phyloP scores from a whole-genome alignment of 2,113 vertebrate genomes.

The Spheniscus mendiculus region DNA sequence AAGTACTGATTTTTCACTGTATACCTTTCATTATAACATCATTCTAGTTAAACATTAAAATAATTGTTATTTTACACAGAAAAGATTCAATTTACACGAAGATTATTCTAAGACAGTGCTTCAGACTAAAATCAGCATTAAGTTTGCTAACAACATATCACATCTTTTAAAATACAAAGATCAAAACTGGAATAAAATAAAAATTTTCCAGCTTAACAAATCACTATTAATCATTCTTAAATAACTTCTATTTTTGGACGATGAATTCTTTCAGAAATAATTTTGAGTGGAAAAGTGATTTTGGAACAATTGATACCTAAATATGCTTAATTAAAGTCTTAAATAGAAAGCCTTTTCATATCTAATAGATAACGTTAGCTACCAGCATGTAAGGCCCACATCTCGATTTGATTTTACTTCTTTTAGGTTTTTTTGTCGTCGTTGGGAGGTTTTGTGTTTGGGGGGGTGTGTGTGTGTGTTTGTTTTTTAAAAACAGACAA shows the following conservation, averaged over 20 bases:
- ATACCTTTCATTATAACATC: not conserved
- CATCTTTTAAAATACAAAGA: not conserved
- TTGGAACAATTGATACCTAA: not conserved
- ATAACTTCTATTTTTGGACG: not conserved
- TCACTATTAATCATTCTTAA: not conserved
- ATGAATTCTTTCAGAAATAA: not conserved
- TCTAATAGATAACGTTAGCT: not conserved
- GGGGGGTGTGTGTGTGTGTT: too few species aligned
- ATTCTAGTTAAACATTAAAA: not conserved
- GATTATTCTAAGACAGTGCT: not conserved
- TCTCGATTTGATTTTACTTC: not conserved
- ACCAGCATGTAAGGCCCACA: not conserved
- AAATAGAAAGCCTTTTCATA: not conserved
- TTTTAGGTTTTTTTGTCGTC: not conserved
- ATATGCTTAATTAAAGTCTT: not conserved
- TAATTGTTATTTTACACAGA: not conserved
- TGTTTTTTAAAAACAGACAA: not conserved
- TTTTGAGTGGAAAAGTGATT: not conserved
- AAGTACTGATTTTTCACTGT: not conserved
- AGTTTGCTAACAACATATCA: not conserved
- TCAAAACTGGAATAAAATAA: not conserved
- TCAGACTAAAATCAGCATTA: not conserved
- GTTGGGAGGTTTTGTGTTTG: too few species aligned
- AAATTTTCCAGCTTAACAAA: not conserved
- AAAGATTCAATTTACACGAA: not conserved